phyloP scores from a whole-genome alignment of 2,888 invertebrate species.

The Athalia rosae region DNA sequence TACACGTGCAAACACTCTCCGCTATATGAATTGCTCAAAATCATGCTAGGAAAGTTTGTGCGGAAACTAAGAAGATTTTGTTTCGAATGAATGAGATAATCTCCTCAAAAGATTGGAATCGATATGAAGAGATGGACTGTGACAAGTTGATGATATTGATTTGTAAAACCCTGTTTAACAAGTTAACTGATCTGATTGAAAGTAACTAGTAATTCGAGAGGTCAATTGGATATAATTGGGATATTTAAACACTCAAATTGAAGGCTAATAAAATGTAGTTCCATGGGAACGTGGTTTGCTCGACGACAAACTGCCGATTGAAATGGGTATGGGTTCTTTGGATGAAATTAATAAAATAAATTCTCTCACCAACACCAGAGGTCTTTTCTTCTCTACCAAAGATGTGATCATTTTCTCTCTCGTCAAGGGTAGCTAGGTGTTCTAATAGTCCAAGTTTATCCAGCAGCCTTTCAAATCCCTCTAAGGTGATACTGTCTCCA shows the following conservation, averaged over 20 bases:
- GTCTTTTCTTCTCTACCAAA: neutral
- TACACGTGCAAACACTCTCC: neutral
- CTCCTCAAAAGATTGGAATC: conserved; percentile 5
- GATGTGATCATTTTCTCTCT: conserved; percentile 46
- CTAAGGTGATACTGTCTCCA: conserved; percentile 79
- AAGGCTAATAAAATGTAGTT: conserved; percentile 21
- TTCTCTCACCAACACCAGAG: conserved; percentile 10
- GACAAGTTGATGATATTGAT: neutral
- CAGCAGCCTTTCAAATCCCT: conserved; percentile 83
- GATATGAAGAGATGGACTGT: neutral
- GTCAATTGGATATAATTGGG: conserved; percentile 57
- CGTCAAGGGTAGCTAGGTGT: conserved; percentile 74
- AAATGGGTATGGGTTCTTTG: conserved; percentile 42
- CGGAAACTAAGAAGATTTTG: too few species aligned
- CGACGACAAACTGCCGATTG: conserved; percentile 1
- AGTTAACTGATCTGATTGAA: conserved; percentile 19
- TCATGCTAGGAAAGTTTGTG: too few species aligned
- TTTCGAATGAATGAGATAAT: conserved; percentile 4
- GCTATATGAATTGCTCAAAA: too few species aligned
- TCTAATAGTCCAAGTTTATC: conserved; percentile 77
- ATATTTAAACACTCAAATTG: conserved; percentile 48
- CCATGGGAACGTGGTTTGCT: neutral
- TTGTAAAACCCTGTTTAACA: conserved; percentile 20
- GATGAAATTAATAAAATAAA: neutral
- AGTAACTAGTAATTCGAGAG: conserved; percentile 51